Base-by-base conservation (phyloP, 2,113 vertebrate species). In the Ochotona curzoniae region DNA sequence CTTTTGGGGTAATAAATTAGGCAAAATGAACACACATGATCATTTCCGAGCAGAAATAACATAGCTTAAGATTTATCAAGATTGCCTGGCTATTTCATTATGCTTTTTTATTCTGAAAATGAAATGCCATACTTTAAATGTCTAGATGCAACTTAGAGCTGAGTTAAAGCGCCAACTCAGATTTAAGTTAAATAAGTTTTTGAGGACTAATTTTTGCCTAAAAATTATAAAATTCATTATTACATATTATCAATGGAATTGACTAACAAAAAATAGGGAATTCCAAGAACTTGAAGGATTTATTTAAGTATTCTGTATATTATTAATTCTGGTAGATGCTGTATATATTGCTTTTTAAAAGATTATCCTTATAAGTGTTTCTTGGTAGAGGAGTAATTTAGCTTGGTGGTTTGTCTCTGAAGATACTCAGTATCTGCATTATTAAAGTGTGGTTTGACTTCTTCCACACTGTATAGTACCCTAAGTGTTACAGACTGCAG, bases 21-120 rank as follows among this genome's bases (percentile, higher is more conserved):
- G 35, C 17, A 93, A 94, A 95, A 96, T 95, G 66, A 96, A 92
- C 80, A 88, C 70, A 91, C 90, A 70, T 93, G 54, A 95, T 92
- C 69, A 88, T 93, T 94, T 90, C 44, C 21, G 79, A n/a, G 44
- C 44, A 88, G 67, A 93, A 92, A 93, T 87, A 90, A 88, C 47
- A 93, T 21, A 87, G 75, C 32, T 86, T 54, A 96, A 94, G 64
- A 95, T 86, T 92, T 76, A 90, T 92, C n/a, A 90, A 83, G 86
- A 89, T 80, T 92, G 69, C 71, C 70, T 87, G 44, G 57, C 92
- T 96, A 96, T 93, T 91, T 60, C 14, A 93, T 21, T 91, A 67
- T 82, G 15, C 12, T 66, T 90, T 76, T 95, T 85, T 60, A 32
- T 87, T 91, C 67, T 90, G 83, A 97, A 96, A 92, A 92, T 92